These are phyloP conservation scores for Steinernema feltiae DNA, from an alignment of 1,140 invertebrate species.

Conservation along the genomic window DNA sequence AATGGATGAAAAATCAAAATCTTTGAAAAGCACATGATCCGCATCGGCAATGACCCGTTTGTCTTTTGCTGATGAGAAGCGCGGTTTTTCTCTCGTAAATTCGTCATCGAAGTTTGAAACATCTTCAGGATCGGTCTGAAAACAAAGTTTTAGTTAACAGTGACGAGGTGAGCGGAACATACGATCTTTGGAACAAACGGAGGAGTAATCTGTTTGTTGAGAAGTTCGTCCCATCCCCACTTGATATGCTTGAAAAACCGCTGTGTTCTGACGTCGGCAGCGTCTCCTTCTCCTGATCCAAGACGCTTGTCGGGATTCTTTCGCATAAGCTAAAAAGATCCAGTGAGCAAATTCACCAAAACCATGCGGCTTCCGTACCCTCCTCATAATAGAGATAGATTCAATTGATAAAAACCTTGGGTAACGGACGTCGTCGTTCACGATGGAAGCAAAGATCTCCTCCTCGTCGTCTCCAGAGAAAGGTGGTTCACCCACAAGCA, in stretches of 20 bases:
- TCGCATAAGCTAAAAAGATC: constrained; percentile 71
- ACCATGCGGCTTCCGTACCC: constrained; percentile 65
- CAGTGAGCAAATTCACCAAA: constrained; percentile 19
- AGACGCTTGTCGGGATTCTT: constrained; percentile 94
- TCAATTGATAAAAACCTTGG: constrained; percentile 92
- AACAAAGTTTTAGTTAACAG: constrained; percentile 37
- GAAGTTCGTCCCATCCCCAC: constrained; percentile 79
- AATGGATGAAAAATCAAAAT: constrained; percentile 73
- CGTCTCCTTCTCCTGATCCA: constrained; percentile 93
- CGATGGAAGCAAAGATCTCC: constrained; percentile 99
- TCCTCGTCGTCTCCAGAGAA: constrained; percentile 99
- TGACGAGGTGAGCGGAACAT: constrained; percentile 60
- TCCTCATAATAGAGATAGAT: constrained; percentile 95
- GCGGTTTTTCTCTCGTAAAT: constrained; percentile 90
- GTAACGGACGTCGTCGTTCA: constrained; percentile 98
- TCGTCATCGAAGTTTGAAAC: constrained; percentile 99
- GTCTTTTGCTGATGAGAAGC: constrained; percentile 94
- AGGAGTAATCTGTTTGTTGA: constrained; percentile 83
- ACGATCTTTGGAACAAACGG: constrained; percentile 95
- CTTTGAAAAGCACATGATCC: constrained; percentile 84
- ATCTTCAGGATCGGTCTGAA: constrained; percentile 78
- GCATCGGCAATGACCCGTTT: constrained; percentile 75
- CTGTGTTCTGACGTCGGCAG: constrained; percentile 98
- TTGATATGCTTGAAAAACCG: constrained; percentile 84
- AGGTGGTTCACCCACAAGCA: constrained; percentile 83